Percentiles rank a stretch among this genome's conserved stretches.
phyloP scores from a whole-genome alignment of 2,113 vertebrate species.

The Macaca mulatta region DNA sequence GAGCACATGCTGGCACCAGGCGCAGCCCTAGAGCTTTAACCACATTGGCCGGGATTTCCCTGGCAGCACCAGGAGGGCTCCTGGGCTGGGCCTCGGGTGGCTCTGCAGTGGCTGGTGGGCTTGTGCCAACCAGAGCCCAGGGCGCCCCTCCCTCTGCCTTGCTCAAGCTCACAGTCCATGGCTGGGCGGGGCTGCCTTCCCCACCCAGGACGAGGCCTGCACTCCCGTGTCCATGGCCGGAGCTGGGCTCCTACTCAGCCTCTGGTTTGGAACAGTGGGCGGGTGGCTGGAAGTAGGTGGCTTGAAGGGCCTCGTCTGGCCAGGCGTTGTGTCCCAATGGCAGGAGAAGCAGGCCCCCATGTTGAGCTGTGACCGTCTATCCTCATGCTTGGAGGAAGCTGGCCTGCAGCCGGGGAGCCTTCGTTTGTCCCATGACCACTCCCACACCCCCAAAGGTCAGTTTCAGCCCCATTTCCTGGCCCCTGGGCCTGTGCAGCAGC shows the following conservation, averaged over 20 bases:
- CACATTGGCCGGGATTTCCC: fast-evolving
- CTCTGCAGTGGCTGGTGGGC: neutral
- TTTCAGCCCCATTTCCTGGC: fast-evolving
- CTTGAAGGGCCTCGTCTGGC: neutral
- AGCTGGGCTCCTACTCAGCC: neutral
- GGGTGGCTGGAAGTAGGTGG: neutral
- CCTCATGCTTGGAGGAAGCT: neutral
- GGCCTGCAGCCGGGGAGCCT: neutral
- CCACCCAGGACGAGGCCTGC: fast-evolving
- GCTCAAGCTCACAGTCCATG: neutral
- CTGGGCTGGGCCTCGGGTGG: neutral
- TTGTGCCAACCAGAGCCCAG: neutral
- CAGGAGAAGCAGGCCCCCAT: fast-evolving
- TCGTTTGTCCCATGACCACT: neutral
- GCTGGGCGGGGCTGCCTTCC: neutral
- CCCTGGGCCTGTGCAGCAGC: neutral
- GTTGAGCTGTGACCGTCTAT: fast-evolving
- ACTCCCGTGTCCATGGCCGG: fast-evolving
- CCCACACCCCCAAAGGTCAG: neutral
- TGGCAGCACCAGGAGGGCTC: fast-evolving
- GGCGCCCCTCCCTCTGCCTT: neutral
- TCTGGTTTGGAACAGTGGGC: fast-evolving
- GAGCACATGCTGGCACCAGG: fast-evolving
- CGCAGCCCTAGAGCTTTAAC: fast-evolving
- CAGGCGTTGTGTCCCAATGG: too few relatives aligned